Evolutionary conservation across 1,140 invertebrate species (phyloP).

Genomic region (Dendrolimus kikuchii): DNA sequence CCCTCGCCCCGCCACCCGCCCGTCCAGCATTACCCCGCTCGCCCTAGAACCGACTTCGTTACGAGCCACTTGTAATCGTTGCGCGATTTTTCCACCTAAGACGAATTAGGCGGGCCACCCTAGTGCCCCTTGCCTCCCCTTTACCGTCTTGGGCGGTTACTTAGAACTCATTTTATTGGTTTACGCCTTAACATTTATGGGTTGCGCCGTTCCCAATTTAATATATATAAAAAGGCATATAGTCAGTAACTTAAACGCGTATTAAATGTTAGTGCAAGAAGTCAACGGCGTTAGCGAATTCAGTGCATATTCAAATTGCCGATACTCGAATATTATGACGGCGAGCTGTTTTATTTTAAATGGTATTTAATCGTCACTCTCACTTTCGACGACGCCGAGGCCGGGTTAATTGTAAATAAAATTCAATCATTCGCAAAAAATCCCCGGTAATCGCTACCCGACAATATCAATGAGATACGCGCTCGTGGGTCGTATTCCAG

Average conservation of each 20-base stretch:
- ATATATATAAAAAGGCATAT: background rate
- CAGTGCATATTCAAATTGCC: slow-evolving; percentile 39
- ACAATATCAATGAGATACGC: slow-evolving; percentile 68
- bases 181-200: slow-evolving; percentile 27
- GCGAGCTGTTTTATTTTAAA: slow-evolving; percentile 69
- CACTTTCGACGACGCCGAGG: slow-evolving; percentile 55
- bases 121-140: slow-evolving; percentile 28
- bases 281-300: background rate
- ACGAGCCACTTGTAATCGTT: slow-evolving; percentile 70
- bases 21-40: slow-evolving; percentile 10
- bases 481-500: slow-evolving; percentile 41
- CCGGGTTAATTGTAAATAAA: slow-evolving; percentile 72
- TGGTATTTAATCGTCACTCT: slow-evolving; percentile 70
- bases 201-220: background rate
- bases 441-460: slow-evolving; percentile 59
- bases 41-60: slow-evolving; percentile 60
- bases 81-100: slow-evolving; percentile 69
- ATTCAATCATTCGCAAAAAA: slow-evolving; percentile 72
- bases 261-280: background rate
- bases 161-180: slow-evolving; percentile 40
- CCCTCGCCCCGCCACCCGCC: slow-evolving; percentile 21
- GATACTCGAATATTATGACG: slow-evolving; percentile 47
- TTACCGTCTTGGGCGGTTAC: slow-evolving; percentile 49
- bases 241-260: background rate
- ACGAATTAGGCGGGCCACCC: slow-evolving; percentile 66